A percentile compares a stretch with the other conserved stretches of the same genome.
phyloP scores from a whole-genome alignment of 2,113 vertebrate genomes.

The Bos indicus region DNA sequence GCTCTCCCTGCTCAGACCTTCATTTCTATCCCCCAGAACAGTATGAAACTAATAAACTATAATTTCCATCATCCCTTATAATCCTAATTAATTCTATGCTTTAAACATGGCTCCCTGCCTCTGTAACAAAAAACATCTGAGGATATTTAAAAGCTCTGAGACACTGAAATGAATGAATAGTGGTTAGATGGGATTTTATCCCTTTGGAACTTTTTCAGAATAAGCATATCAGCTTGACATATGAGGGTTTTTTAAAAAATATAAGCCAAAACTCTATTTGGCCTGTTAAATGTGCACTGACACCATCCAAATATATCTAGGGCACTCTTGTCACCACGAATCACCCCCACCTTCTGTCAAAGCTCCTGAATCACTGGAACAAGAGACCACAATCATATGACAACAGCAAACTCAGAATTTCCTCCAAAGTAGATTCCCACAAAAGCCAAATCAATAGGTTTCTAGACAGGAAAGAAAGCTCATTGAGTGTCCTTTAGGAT shows the following conservation, averaged over 20 bases:
- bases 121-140: not conserved
- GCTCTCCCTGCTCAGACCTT: not conserved
- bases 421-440: not conserved
- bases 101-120: not conserved
- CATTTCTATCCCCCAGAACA: not conserved
- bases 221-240: not conserved
- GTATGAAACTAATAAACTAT: not conserved
- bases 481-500: not conserved
- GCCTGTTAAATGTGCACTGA: not conserved
- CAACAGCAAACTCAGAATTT: slow-evolving; percentile 26
- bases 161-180: slow-evolving; percentile 2
- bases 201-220: slow-evolving; percentile 32
- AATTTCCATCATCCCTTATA: not conserved
- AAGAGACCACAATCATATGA: not conserved
- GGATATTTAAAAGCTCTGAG: not conserved
- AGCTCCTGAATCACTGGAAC: not conserved
- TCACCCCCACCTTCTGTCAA: not conserved
- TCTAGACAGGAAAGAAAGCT: slow-evolving; percentile 7
- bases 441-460: slow-evolving; percentile 23
- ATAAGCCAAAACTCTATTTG: slow-evolving; percentile 28
- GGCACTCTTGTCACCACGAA: not conserved
- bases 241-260: not conserved
- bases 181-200: not conserved
- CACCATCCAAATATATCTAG: slow-evolving; percentile 16
- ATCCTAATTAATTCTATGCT: slow-evolving; percentile 19